Evolutionary conservation across 2,797 vertebrate species (phyloP), one percentile per base, ranked within the genome.

Genomic region (Halcyon leucocephala): DNA sequence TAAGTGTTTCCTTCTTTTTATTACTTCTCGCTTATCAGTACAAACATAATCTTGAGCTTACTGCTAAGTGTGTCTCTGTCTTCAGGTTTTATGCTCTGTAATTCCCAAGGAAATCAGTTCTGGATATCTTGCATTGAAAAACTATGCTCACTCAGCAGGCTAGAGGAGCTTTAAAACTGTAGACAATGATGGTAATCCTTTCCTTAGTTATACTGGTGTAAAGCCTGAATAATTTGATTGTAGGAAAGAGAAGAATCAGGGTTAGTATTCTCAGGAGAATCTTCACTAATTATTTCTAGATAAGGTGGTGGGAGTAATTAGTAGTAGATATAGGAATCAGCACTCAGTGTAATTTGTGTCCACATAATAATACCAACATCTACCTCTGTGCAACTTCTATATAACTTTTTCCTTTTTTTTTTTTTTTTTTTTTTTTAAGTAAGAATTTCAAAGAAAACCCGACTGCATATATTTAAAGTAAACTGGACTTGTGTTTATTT

Each of bases 81-180:
- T 89, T 95, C 74, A 89, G 71, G 46, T 96, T 97, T 95, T 95
- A 95, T 95, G 83, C 74, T 89, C 72, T 85, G 64, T 92, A 96
- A 96, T 95, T 97, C 90, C 78, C 64, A 81, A 73, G 71, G 64
- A 95, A 95, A 97, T 95, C 81, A 67, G 83, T 92, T 93, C 41
- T 6, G 13, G 83, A 74, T 93, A 93, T 87, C 86, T 94, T 84
- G 29, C 74, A 44, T 6, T 78, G 83, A 73, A 92, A 95, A 94
- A 67, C 81, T 81, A 8, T 74, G 81, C 67, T 92, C 78, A 20
- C n/a, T 82, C 95, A 87, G 96, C 86, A 85, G 86, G 90, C 33
- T 85, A 81, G 49, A 86, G 12, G 66, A 90, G 49, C 82, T 95
- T 93, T 92, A 93, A 95, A 95, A 89, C 69, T 67, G 29, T 37